Evolutionary conservation across 2,113 vertebrate species (phyloP).

Genomic region (Leptodactylus fuscus): DNA sequence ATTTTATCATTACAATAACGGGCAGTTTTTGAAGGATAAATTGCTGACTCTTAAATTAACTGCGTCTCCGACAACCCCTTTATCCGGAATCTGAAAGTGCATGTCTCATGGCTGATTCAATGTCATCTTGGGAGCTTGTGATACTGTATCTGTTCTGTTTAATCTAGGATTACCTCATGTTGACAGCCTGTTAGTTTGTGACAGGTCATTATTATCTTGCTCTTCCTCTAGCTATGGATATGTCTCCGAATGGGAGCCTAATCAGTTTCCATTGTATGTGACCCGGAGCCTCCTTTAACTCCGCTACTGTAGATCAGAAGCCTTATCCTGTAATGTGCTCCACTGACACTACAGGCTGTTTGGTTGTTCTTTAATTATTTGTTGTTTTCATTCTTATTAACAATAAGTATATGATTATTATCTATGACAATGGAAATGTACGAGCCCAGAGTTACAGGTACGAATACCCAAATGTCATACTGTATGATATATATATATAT

Average conservation of each 20-base stretch:
- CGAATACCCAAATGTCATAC: neutral
- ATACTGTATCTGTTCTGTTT: slow-evolving; percentile 47
- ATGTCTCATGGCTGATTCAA: slow-evolving; percentile 38
- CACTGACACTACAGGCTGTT: slow-evolving; percentile 20
- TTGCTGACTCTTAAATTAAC: slow-evolving; percentile 7
- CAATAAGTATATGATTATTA: neutral
- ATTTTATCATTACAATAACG: neutral
- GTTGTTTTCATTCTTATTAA: neutral
- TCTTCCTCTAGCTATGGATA: slow-evolving; percentile 49
- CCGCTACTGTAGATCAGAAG: neutral
- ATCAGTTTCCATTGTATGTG: slow-evolving; percentile 57
- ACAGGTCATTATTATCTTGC: slow-evolving; percentile 58
- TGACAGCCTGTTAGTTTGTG: slow-evolving; percentile 57
- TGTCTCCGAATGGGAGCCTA: slow-evolving; percentile 47
- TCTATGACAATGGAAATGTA: neutral
- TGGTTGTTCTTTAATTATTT: neutral
- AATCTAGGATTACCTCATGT: slow-evolving; percentile 57
- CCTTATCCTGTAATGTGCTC: slow-evolving; percentile 28
- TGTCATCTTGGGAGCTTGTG: slow-evolving; percentile 41
- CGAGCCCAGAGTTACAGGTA: neutral
- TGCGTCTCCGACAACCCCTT: neutral
- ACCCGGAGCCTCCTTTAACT: slow-evolving; percentile 47
- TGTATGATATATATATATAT: neutral
- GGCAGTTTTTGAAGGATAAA: slow-evolving; percentile 14
- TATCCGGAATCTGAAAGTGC: neutral